Evolutionary conservation across 2,888 invertebrate species (phyloP), one percentile per base, ranked within the genome.

Genomic region (Ernsta delagoae): DNA sequence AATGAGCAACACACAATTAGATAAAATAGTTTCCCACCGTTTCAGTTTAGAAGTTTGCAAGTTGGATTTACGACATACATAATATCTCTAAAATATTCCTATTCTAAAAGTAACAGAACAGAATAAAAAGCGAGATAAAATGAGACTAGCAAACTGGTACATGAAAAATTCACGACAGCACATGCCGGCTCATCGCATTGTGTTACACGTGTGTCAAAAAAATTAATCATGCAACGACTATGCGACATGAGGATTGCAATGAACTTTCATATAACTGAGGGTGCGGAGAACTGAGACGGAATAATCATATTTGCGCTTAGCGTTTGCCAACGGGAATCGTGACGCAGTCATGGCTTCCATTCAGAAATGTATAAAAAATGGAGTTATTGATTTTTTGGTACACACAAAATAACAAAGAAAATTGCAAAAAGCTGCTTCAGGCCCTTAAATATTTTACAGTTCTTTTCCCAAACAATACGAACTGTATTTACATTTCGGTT

Each of bases 281-380:
- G 53, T 60, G 31, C 50, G n/a, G 8, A 59, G 41, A 43, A 60
- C 39, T 31, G 43, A 50, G 53, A 41, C 41, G 41, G 41, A 53
- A 59, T 66, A 59, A 66, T 50, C 39, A 59, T 59, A 59, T 65
- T 50, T 65, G 59, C 65, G 45, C 11, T 45, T 53, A n/a, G 34
- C 5, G 56, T 34, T 24, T 48, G n/a, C 57, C n/a, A 7, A 5
- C 59, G 50, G 16, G 53, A 59, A 48, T 7, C 50, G 24, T 43
- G 36, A 41, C 53, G 31, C 59, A 31, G 59, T 34, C 39, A 31
- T 53, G 53, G 59, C 34, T 43, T n/a, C 54, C 48, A 39, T 45
- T 60, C 24, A 0, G 39, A 53, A 24, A 59, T 53, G 50, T 65
- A 6, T 59, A 59, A 59, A 65, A 24, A 24, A 24, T 50, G 3